phyloP scores from a whole-genome alignment of 2,113 vertebrate species.

The Genyomyrus donnyi region DNA sequence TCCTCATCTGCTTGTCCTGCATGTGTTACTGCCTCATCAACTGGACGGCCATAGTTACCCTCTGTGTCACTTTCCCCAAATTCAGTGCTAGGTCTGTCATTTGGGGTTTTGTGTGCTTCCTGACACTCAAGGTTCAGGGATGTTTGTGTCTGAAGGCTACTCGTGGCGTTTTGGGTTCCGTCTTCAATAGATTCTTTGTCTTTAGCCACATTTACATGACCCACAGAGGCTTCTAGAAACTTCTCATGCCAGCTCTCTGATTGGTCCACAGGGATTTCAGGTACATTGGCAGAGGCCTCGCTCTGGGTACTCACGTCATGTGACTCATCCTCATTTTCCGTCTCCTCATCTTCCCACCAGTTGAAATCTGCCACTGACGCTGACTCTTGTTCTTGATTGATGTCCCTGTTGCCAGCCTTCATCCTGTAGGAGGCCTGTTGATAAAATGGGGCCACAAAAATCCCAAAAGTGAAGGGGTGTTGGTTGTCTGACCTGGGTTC shows the following conservation, averaged over 20 bases:
- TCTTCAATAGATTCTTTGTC: slow-evolving; percentile 4
- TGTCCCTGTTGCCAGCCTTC: neutral
- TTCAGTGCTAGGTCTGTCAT: slow-evolving; percentile 16
- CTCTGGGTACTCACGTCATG: neutral
- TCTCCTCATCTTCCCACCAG: neutral
- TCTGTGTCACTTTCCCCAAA: neutral
- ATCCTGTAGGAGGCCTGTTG: neutral
- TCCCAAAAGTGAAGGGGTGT: neutral
- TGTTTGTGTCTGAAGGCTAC: slow-evolving; percentile 22
- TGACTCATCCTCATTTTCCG: neutral
- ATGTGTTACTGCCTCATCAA: slow-evolving; percentile 14
- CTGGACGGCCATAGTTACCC: slow-evolving; percentile 37
- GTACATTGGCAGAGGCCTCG: neutral
- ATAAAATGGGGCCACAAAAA: slow-evolving; percentile 6
- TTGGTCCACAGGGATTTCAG: neutral
- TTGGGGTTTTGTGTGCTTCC: slow-evolving; percentile 34
- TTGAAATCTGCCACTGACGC: neutral
- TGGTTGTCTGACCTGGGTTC: neutral
- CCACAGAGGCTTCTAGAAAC: neutral
- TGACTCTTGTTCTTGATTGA: neutral
- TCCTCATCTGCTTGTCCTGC: neutral
- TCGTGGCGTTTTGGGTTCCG: slow-evolving; percentile 41
- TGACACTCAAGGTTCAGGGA: slow-evolving; percentile 23
- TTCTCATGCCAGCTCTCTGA: neutral
- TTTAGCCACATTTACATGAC: neutral